Evolutionary conservation across 2,113 vertebrate species (phyloP).

Genomic region (Collichthys lucidus): DNA sequence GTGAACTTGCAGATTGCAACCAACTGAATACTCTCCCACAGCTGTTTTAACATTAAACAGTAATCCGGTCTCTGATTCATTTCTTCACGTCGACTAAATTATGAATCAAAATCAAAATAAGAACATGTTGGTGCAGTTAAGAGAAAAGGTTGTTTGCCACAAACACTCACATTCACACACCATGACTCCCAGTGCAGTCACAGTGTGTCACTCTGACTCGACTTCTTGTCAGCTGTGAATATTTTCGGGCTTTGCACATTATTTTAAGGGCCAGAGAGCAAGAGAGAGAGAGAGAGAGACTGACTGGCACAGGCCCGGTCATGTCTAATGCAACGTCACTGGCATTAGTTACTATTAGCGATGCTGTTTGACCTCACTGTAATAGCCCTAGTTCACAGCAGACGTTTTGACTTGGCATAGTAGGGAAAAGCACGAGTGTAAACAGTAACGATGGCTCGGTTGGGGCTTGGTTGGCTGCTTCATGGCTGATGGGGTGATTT

Average conservation of each 20-base stretch:
- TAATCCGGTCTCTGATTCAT: not conserved
- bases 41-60: too few species aligned
- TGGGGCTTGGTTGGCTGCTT: too few species aligned
- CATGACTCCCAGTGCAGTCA: constrained; percentile 11
- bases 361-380: not conserved
- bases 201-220: constrained; percentile 37
- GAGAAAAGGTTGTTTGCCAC: not conserved
- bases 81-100: not conserved
- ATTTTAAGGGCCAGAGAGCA: constrained; percentile 70
- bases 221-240: constrained; percentile 54
- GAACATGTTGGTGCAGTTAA: not conserved
- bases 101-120: too few species aligned
- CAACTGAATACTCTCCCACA: too few species aligned
- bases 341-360: not conserved
- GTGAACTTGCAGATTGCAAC: too few species aligned
- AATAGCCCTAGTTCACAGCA: not conserved
- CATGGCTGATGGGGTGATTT: too few species aligned
- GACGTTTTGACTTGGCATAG: not conserved
- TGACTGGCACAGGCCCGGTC: constrained; percentile 60
- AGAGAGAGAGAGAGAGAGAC: not conserved
- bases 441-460: not conserved
- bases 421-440: not conserved
- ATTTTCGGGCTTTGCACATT: constrained; percentile 73
- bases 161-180: not conserved
- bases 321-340: constrained; percentile 32